Evolutionary conservation across 2,797 vertebrate species (phyloP), one percentile per base, ranked within the genome.

Genomic region (Falco cherrug): DNA sequence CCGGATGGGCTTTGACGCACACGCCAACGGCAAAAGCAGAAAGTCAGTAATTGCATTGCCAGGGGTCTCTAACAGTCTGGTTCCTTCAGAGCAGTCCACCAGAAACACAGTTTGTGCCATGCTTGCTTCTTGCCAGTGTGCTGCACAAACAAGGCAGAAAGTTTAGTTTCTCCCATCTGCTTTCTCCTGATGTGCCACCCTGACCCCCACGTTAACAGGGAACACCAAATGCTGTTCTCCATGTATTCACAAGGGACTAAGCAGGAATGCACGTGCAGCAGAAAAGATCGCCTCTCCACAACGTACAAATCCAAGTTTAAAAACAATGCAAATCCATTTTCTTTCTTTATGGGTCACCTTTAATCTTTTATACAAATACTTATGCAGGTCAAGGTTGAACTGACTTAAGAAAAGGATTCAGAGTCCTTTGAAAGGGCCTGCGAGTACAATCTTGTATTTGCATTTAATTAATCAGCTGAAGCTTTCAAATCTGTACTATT

Each of bases 401-500:
- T 2, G 3, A 92, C 89, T 89, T 83, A 82, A 85, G 74, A 35
- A 81, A 87, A 95, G 92, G 89, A 94, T 67, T 79, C 25, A 0
- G 33, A 95, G 88, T 88, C 79, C 85, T 97, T 59, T 93, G 87
- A 89, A 95, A 81, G 51, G 43, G 65, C 54, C 78, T 59, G 56
- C 0, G 1, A 95, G 82, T 59, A 87, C 84, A 84, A 85, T 87
- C 93, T 89, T 59, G 54, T 95, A 93, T 95, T 94, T 96, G 94
- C 93, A 96, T 96, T 97, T 96, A 96, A 97, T 95, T 95, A 97
- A 95, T 93, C 94, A 87, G 82, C 84, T 8, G 39, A 91, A 94
- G 94, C 93, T 95, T 91, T 93, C 82, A 75, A 86, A 96, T 95
- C 96, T 95, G 17, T 9, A 48, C 64, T 92, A 95, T 96, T 95